Base-by-base conservation (phyloP, 2,797 vertebrate genomes). In the Pseudotriccus pelzelni region DNA sequence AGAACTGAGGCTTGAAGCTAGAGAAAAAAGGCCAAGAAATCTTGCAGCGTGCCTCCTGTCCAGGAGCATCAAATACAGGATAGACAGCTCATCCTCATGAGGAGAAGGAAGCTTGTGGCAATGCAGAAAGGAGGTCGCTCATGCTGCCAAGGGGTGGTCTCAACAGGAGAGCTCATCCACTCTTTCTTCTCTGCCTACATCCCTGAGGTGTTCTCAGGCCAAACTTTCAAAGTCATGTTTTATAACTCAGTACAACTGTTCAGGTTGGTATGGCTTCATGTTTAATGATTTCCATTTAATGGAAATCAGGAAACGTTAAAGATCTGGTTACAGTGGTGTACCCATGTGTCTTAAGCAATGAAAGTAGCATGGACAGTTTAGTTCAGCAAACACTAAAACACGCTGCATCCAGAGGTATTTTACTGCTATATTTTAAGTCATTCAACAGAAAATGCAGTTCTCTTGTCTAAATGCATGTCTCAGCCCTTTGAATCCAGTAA, bases 401-500 rank as follows among this genome's bases (percentile, higher is more conserved):
- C 70, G 34, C n/a, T 46, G 11, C 37, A 78, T 81, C 30, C 63
- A 88, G 52, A 24, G 59, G 64, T 76, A 60, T 81, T 93, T 87
- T 85, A 47, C 16, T 50, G 56, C 19, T 86, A 1, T 56, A 63
- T 90, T 91, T 93, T 91, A 94, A 92, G 70, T 86, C 18, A 55
- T 64, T 75, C 39, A 84, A 73, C 16, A 87, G 41, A 79, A 91
- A 95, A 77, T 64, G 46, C 14, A 53, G 17, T 74, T 87, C 49
- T 63, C 2, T 1, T 80, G 78, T 84, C 56, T 83, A 83, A 84
- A 78, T 52, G 41, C 69, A 49, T 87, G 55, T 86, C 43, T 76
- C 82, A 63, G 55, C 30, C 85, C 84, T 91, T 89, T 85, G 77
- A 86, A 91, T 89, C 11, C 34, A 67, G 27, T 78, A 93, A 70